A percentile compares a stretch with the other conserved stretches of the same genome.
These are phyloP conservation scores for Eustalomyia histrio DNA, from an alignment of 2,888 invertebrate genomes.

Conservation along the genomic window DNA sequence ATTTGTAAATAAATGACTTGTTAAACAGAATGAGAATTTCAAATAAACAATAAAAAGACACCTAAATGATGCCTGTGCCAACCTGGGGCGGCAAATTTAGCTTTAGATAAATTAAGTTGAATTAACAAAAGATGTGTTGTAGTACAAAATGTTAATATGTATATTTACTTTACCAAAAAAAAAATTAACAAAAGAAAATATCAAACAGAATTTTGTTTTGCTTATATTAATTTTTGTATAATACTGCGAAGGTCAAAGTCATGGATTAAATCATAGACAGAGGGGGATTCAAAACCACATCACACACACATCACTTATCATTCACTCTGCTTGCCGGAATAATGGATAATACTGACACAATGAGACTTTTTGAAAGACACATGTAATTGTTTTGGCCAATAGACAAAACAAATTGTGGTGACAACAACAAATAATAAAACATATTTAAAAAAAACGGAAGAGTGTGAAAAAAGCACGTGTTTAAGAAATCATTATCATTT, in stretches of 20 bases:
- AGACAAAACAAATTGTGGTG: neutral
- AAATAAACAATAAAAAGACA: neutral
- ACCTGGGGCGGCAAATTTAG: neutral
- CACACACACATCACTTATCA: neutral
- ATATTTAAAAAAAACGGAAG: neutral
- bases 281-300: neutral
- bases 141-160: conserved; percentile 5
- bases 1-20: conserved; percentile 30
- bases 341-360: conserved; percentile 1
- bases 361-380: neutral
- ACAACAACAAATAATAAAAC: neutral
- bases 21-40: conserved; percentile 33
- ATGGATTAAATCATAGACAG: neutral
- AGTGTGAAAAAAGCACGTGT: neutral
- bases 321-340: neutral
- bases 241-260: conserved; percentile 6
- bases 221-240: conserved; percentile 7
- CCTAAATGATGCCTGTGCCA: neutral
- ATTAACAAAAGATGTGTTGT: conserved; percentile 23
- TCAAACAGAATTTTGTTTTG: neutral
- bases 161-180: neutral
- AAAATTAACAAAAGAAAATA: neutral
- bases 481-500: neutral
- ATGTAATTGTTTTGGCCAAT: neutral
- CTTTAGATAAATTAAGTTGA: conserved; percentile 33